phyloP scores from a whole-genome alignment of 1,140 invertebrate genomes.

The Lepidurus arcticus region DNA sequence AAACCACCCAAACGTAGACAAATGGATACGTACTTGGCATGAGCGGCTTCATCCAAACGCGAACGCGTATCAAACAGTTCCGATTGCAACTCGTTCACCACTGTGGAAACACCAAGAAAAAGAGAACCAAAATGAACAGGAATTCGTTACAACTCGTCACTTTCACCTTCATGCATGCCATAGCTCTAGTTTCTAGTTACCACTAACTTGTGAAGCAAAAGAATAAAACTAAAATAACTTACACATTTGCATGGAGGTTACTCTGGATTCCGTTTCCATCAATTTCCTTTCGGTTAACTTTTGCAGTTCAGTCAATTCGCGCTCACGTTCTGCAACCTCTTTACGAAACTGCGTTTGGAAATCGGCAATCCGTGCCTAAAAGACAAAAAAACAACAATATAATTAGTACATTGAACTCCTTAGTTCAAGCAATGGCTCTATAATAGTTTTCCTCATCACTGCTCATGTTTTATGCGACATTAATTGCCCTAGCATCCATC shows the following conservation, averaged over 20 bases:
- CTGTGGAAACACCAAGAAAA: conserved; percentile 38
- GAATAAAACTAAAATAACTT: conserved; percentile 30
- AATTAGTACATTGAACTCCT: conserved; percentile 24
- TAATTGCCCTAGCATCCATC: neutral
- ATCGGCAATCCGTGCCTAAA: conserved; percentile 45
- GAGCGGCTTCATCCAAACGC: conserved; percentile 48
- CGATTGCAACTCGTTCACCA: conserved; percentile 47
- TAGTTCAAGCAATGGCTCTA: neutral
- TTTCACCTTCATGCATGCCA: neutral
- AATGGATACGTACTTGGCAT: conserved; percentile 47
- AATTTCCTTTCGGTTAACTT: conserved; percentile 45
- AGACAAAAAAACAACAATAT: conserved; percentile 27
- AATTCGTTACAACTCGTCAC: conserved; percentile 18
- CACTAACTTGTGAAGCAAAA: neutral
- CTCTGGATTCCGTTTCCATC: conserved; percentile 47
- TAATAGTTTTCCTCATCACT: conserved; percentile 16
- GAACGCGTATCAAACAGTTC: conserved; percentile 49
- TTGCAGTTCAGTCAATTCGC: conserved; percentile 46
- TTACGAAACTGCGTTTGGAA: conserved; percentile 47
- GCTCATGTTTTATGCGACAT: conserved; percentile 14
- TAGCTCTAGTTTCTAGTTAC: conserved; percentile 1
- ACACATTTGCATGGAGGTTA: conserved; percentile 44
- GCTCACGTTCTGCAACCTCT: conserved; percentile 46
- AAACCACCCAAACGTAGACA: conserved; percentile 28
- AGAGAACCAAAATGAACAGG: neutral